Conservation (phyloP, 1,140 invertebrate species). For the Matsumurasca onukii region DNA sequence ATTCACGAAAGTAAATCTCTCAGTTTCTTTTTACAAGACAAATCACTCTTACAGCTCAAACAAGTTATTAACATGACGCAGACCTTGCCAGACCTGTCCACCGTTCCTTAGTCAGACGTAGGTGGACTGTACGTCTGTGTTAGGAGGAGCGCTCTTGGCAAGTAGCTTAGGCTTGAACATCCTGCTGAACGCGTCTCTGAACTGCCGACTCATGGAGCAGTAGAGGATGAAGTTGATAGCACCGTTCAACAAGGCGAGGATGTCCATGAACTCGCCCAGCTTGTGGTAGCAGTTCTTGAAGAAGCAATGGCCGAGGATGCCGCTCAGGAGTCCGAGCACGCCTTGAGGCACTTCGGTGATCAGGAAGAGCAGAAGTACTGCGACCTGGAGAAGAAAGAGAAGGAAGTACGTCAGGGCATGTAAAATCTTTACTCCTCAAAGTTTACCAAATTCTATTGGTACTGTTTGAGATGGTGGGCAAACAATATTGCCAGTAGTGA, state of each 20-base stretch:
- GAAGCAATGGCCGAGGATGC: slow-evolving; percentile 69
- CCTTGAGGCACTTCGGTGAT: slow-evolving; percentile 85
- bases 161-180: slow-evolving; percentile 58
- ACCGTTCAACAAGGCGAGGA: slow-evolving; percentile 87
- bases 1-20: too few relatives aligned
- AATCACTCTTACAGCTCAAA: too few relatives aligned
- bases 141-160: slow-evolving; percentile 51
- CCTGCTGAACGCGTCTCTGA: slow-evolving; percentile 80
- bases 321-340: slow-evolving; percentile 70
- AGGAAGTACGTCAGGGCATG: too few relatives aligned
- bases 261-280: slow-evolving; percentile 89
- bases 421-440: too few relatives aligned
- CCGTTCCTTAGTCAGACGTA: slow-evolving; percentile 55
- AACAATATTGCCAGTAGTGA: too few relatives aligned
- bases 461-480: too few relatives aligned
- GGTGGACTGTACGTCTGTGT: slow-evolving; percentile 54
- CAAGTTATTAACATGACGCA: too few relatives aligned
- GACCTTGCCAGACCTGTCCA: too few relatives aligned
- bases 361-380: slow-evolving; percentile 81
- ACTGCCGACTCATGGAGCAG: slow-evolving; percentile 92
- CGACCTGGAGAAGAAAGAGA: slow-evolving; percentile 43
- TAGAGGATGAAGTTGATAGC: slow-evolving; percentile 94
- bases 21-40: too few relatives aligned
- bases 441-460: too few relatives aligned
- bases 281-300: slow-evolving; percentile 72